Base-by-base conservation (phyloP, 2,888 invertebrate genomes). In the Parascotia fuliginaria region DNA sequence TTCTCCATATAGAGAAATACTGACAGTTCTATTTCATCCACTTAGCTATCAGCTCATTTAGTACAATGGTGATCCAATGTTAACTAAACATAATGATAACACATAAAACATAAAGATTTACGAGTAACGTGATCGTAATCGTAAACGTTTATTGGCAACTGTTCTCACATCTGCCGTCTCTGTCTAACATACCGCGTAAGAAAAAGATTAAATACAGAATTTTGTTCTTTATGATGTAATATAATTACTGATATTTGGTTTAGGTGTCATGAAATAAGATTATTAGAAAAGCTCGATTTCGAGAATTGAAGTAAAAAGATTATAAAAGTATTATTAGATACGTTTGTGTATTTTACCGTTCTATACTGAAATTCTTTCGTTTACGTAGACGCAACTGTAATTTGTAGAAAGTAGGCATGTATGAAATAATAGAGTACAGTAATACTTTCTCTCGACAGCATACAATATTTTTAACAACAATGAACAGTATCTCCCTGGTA, bases 71-170 rank as follows among this genome's bases (percentile, higher is more conserved):
- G 42, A 54, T 42, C 48, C 45, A 59, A 59, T 38, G 49, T 62
- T 54, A 52, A 64, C 53, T 66, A 52, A 51, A 47, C 42, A 37
- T 50, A 55, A 66, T 60, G 49, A 46, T 60, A 50, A 37, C 19
- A 9, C 45, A 44, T 65, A 60, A 55, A 64, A 42, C 50, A 34
- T 54, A 43, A 56, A 53, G 59, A 68, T 68, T 67, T 67, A 67
- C 51, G 42, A 43, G 40, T 14, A 13, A 47, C 42, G 54, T 42
- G 48, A 60, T 50, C 63, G 60, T 63, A 60, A 58, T 61, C 65
- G 56, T 66, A 62, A 66, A 66, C 41, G 28, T 62, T 62, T 57
- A 50, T 54, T 57, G 60, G 60, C 60, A 46, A 52, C 53, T 46
- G 47, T 53, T 51, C 22, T 28, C 9, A 9, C 14, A 22, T 38